Percentiles rank a stretch among this genome's conserved stretches.
Evolutionary conservation across 2,797 vertebrate species (phyloP).

Genomic region (Argya squamiceps): DNA sequence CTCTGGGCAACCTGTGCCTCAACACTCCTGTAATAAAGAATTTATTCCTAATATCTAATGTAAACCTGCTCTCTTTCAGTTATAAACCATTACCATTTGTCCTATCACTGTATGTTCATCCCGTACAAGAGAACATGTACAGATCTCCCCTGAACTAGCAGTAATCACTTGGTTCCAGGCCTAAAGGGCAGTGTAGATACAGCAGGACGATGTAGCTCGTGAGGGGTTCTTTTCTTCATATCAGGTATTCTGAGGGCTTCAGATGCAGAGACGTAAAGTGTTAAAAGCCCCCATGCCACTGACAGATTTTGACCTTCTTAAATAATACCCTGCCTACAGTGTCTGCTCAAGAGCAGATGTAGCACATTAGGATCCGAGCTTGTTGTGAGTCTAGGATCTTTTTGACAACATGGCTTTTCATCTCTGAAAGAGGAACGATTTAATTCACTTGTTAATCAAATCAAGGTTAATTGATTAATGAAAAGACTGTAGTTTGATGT

Average conservation of each 20-base stretch:
- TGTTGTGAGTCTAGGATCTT: neutral
- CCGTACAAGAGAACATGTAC: neutral
- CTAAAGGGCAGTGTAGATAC: neutral
- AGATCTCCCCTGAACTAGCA: neutral
- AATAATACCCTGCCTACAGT: neutral
- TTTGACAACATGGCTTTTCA: neutral
- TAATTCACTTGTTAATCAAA: conserved; percentile 29
- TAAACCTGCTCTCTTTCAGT: neutral
- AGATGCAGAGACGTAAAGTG: neutral
- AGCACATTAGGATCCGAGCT: neutral
- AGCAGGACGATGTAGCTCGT: neutral
- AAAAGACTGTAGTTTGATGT: neutral
- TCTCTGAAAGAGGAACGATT: neutral
- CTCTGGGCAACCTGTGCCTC: neutral
- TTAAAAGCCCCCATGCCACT: neutral
- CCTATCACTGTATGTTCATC: neutral
- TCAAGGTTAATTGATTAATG: conserved; percentile 13
- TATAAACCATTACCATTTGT: neutral
- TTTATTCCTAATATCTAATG: neutral
- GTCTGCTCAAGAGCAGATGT: neutral
- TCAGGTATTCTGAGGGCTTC: neutral
- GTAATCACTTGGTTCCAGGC: neutral
- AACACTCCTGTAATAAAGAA: neutral
- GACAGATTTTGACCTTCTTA: neutral
- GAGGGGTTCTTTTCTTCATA: neutral